Evolutionary conservation across 2,888 invertebrate genomes (phyloP).

Genomic region (Coenonympha arcania): DNA sequence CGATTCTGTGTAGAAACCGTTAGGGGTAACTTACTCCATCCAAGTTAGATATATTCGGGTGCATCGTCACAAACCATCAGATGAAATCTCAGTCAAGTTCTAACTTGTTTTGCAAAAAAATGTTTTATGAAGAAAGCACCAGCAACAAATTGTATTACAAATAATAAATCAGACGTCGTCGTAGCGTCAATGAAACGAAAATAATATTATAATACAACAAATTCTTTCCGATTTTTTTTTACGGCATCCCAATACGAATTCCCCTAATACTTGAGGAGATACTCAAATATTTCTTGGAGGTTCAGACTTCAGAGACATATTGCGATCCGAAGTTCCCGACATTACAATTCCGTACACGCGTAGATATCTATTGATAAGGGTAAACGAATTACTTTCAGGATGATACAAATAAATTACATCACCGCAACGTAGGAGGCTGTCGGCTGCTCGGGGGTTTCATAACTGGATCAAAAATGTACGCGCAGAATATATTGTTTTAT

Average conservation of each 20-base stretch:
- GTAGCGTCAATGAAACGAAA: not conserved
- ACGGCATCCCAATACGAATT: not conserved
- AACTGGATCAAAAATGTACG: not conserved
- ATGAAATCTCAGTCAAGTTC: too few relatives aligned
- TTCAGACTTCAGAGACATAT: not conserved
- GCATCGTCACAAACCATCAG: too few relatives aligned
- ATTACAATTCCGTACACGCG: constrained; percentile 24
- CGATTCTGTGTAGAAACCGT: too few relatives aligned
- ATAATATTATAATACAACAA: too few relatives aligned
- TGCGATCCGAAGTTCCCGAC: constrained; percentile 3
- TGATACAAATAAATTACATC: constrained; percentile 28
- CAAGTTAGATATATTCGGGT: too few relatives aligned
- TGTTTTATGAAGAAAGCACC: too few relatives aligned
- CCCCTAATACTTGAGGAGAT: not conserved
- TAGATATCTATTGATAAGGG: constrained; percentile 41
- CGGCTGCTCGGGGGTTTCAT: too few relatives aligned
- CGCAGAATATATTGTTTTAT: too few relatives aligned
- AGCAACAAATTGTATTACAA: too few relatives aligned
- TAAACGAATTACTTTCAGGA: constrained; percentile 42
- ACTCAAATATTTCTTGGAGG: not conserved
- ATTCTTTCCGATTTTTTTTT: not conserved
- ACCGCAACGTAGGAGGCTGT: not conserved
- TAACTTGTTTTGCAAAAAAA: too few relatives aligned
- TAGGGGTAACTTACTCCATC: too few relatives aligned
- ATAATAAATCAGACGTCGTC: too few relatives aligned